These are phyloP conservation scores for Zaprionus obscuricornis DNA, from an alignment of 2,888 invertebrate species.

Conservation along the genomic window DNA sequence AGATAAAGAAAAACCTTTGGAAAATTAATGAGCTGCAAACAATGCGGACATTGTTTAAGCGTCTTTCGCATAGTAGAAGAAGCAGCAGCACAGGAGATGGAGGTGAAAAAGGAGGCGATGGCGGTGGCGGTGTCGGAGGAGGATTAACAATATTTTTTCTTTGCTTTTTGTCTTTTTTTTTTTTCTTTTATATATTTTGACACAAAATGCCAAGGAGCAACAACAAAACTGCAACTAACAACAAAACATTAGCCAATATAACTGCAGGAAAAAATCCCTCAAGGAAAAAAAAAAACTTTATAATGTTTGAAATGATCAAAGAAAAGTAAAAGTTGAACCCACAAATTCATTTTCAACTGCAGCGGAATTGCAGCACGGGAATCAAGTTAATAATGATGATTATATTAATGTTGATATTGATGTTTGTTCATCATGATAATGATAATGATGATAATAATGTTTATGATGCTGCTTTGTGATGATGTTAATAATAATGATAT, in stretches of 20 bases:
- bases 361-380: slow-evolving; percentile 5
- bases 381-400: slow-evolving; percentile 19
- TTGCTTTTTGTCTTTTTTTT: no score
- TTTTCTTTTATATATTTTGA: no score
- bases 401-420: no score
- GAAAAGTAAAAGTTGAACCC: slow-evolving; percentile 49
- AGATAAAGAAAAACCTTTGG: slow-evolving; percentile 68
- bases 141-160: no score
- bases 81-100: slow-evolving; percentile 3
- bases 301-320: slow-evolving; percentile 18
- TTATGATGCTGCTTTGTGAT: slow-evolving; percentile 9
- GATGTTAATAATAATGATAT: slow-evolving; percentile 41
- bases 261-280: slow-evolving; percentile 32
- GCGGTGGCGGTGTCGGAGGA: neutral
- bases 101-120: neutral
- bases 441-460: neutral
- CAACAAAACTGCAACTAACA: neutral
- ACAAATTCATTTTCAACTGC: slow-evolving; percentile 32
- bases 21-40: slow-evolving; percentile 75
- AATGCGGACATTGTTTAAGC: slow-evolving; percentile 71
- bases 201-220: slow-evolving; percentile 59
- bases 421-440: neutral
- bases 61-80: neutral
- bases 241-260: neutral
- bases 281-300: slow-evolving; percentile 26